Base-by-base conservation (phyloP, 2,797 vertebrate genomes). In the Enteromius thamalakanensis region DNA sequence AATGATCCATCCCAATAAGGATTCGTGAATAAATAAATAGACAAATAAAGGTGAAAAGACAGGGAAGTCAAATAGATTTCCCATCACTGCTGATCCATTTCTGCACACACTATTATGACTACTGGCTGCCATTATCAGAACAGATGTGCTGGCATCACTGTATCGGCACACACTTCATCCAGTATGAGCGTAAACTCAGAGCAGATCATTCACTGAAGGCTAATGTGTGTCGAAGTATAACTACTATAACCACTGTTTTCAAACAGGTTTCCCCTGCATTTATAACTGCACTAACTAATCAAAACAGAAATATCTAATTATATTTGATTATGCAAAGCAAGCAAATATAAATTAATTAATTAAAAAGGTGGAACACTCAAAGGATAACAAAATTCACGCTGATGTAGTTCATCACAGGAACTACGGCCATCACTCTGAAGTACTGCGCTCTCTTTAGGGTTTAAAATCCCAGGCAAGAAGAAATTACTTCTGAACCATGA, bases 71-170 rank as follows among this genome's bases (percentile, higher is more conserved):
- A 90, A 95, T 94, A 85, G 94, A 95, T 95, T 95, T 94, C 86
- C 93, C 87, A 91, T 94, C 94, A 93, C 92, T 92, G 29, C 62
- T 64, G 29, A 64, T 64, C 29, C 93, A 93, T 93, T 94, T 94
- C 93, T 92, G 92, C 91, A 93, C 92, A 93, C 92, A 93, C 91
- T 92, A 92, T 58, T 93, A 94, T 94, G 93, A 90, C 92, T 93
- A 92, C 92, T 92, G 87, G 88, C 91, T 94, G 93, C 92, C 93
- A 94, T 94, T 95, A 93, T 93, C 94, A 94, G 93, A 91, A 90
- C 92, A 93, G 93, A 90, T 85, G 90, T 92, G 90, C 90, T 93
- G 90, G 85, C 90, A 90, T 93, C 92, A 92, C 91, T 90, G 80
- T 93, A 94, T 94, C 90, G 93, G 92, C 92, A 92, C 84, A 89